Conservation (phyloP, 2,113 vertebrate genomes). For the Nannobrachium achirus region DNA sequence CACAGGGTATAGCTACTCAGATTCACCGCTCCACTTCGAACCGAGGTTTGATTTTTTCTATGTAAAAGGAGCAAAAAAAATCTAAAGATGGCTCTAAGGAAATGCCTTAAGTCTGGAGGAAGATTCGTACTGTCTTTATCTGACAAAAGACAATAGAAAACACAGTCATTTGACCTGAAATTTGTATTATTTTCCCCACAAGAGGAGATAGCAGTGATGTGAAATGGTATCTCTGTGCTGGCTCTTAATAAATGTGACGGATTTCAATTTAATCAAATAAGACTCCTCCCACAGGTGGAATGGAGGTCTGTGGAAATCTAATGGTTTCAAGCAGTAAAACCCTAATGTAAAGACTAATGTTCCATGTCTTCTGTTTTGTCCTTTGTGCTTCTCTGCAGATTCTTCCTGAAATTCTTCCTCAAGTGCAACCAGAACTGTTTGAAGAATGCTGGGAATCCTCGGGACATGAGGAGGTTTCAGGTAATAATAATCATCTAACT, state of each 20-base stretch:
- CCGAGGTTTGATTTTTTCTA: too few relatives aligned
- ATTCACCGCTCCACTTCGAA: too few relatives aligned
- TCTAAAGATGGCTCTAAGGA: constrained; percentile 55
- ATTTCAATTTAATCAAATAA: neutral
- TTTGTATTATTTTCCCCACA: constrained; percentile 11
- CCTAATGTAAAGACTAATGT: neutral
- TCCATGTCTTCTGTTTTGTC: neutral
- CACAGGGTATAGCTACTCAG: too few relatives aligned
- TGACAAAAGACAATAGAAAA: neutral
- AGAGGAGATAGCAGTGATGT: neutral
- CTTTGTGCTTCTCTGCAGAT: constrained; percentile 69
- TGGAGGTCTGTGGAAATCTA: neutral
- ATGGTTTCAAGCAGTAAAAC: neutral
- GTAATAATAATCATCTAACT: too few relatives aligned
- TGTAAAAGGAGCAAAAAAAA: too few relatives aligned
- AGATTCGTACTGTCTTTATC: constrained; percentile 22
- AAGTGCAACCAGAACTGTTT: constrained; percentile 97
- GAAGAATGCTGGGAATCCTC: constrained; percentile 93
- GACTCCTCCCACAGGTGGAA: neutral
- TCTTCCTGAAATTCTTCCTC: constrained; percentile 94
- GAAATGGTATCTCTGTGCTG: neutral
- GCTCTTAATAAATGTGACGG: neutral
- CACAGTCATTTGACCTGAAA: constrained; percentile 2
- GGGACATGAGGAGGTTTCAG: constrained; percentile 96
- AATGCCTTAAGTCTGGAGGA: constrained; percentile 51